Conservation (phyloP, 2,888 invertebrate genomes). For the Lottia scabra region DNA sequence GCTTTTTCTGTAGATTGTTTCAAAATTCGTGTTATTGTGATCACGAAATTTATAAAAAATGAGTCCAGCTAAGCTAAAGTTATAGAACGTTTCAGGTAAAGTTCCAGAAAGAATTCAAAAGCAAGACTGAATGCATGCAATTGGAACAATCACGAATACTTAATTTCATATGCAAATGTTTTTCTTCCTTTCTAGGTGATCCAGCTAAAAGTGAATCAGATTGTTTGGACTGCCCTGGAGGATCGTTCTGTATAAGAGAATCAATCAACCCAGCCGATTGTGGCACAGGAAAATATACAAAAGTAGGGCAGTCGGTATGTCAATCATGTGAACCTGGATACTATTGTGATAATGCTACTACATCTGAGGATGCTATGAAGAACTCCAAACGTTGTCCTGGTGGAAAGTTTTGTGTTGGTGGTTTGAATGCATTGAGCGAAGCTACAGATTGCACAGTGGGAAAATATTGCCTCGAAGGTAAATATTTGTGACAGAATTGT, state of each 20-base stretch:
- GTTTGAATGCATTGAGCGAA: conserved; percentile 37
- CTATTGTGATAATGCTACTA: conserved; percentile 65
- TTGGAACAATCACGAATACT: too few species aligned
- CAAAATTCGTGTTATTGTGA: too few species aligned
- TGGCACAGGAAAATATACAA: conserved; percentile 54
- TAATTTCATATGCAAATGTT: too few species aligned
- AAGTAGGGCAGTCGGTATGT: conserved; percentile 50
- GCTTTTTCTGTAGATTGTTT: too few species aligned
- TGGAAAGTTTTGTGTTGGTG: conserved; percentile 55
- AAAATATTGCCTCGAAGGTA: conserved; percentile 63
- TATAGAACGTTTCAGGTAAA: too few species aligned
- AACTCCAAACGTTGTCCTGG: conserved; percentile 60
- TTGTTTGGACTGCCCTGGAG: conserved; percentile 61
- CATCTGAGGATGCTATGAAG: conserved; percentile 60
- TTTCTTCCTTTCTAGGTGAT: conserved; percentile 35
- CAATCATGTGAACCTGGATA: conserved; percentile 57
- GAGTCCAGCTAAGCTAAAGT: too few species aligned
- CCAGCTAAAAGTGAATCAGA: conserved; percentile 61
- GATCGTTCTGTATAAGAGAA: conserved; percentile 49
- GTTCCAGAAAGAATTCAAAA: too few species aligned
- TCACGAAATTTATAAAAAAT: too few species aligned
- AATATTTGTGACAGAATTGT: neutral
- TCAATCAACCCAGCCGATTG: conserved; percentile 54
- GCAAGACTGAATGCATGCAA: too few species aligned
- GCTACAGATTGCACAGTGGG: conserved; percentile 54